phyloP scores from a whole-genome alignment of 2,113 vertebrate species.

The Hippoglossus stenolepis region DNA sequence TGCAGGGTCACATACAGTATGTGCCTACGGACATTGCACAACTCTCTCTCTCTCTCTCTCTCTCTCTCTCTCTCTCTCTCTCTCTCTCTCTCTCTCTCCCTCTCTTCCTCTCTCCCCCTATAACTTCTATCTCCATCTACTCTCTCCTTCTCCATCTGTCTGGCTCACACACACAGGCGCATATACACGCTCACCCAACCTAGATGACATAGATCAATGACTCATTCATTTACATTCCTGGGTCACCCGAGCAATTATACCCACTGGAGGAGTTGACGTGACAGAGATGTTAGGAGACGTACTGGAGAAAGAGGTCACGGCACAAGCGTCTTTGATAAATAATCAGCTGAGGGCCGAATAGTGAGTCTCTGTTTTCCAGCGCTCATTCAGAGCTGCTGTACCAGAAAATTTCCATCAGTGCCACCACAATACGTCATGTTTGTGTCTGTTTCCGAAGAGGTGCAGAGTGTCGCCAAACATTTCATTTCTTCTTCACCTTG shows the following conservation, averaged over 20 bases:
- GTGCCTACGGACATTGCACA: constrained; percentile 31
- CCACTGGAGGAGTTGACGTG: constrained; percentile 47
- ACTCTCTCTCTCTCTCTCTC: background rate
- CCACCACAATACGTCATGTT: background rate
- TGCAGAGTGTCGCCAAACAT: no score
- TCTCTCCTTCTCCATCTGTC: constrained; percentile 12
- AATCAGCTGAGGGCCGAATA: constrained; percentile 18
- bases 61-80: background rate
- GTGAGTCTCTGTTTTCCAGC: constrained; percentile 1
- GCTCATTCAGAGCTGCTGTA: constrained; percentile 2
- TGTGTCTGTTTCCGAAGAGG: constrained; percentile 4
- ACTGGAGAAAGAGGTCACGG: constrained; percentile 33
- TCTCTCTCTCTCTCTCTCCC: constrained; percentile 3
- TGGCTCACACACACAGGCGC: constrained; percentile 9
- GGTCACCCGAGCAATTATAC: constrained; percentile 52
- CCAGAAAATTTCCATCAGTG: constrained; percentile 3
- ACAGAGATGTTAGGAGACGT: constrained; percentile 21
- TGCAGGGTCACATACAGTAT: constrained; percentile 30
- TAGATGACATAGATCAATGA: constrained; percentile 43
- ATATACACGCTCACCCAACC: constrained; percentile 12
- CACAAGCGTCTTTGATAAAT: constrained; percentile 35
- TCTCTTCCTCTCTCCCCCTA: background rate
- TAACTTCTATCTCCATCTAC: constrained; percentile 14
- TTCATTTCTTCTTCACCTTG: no score
- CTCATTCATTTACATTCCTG: constrained; percentile 49